These are phyloP conservation scores for Mayetiola destructor DNA, from an alignment of 2,888 invertebrate species.

Conservation along the genomic window DNA sequence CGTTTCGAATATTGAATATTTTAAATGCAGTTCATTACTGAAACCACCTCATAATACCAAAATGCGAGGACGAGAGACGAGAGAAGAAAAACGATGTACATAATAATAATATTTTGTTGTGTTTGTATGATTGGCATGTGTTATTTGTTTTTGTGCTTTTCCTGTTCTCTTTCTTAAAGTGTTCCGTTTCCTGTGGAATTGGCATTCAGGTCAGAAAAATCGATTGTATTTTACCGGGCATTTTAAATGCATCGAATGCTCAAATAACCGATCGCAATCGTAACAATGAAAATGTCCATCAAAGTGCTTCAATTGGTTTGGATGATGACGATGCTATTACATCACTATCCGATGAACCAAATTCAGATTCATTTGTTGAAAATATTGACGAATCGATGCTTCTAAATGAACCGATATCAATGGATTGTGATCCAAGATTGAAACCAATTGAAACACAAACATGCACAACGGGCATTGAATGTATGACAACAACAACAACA, in stretches of 20 bases:
- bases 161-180: no score
- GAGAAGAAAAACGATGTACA: no score
- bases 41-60: no score
- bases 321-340: neutral
- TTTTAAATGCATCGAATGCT: neutral
- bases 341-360: neutral
- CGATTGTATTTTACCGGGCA: conserved; percentile 48
- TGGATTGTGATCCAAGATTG: conserved; percentile 46
- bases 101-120: no score
- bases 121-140: conserved; percentile 8
- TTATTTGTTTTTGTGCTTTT: conserved; percentile 18
- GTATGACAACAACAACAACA: conserved; percentile 33
- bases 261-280: neutral
- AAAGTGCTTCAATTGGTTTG: neutral
- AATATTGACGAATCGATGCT: conserved; percentile 2
- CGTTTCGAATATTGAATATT: no score
- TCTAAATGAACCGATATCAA: neutral
- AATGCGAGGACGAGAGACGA: no score
- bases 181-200: conserved; percentile 84
- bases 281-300: conserved; percentile 1
- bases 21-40: no score
- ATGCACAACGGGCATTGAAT: conserved; percentile 60
- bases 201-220: conserved; percentile 71
- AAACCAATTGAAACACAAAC: conserved; percentile 56
- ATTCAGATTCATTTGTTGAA: no score